Evolutionary conservation across 2,797 vertebrate genomes (phyloP).

Genomic region (Caiman crocodilus): DNA sequence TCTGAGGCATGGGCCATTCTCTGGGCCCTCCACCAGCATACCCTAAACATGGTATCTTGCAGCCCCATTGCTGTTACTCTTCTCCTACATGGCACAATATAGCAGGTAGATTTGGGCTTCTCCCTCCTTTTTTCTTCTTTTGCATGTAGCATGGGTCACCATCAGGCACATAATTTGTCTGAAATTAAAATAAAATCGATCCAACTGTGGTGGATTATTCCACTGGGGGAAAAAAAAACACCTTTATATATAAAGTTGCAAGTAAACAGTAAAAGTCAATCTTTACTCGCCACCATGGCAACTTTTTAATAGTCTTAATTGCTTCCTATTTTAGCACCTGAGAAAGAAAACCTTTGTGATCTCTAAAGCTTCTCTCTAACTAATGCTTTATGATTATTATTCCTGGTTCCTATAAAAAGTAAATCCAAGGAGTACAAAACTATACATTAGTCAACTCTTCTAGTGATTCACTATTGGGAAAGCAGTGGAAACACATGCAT

Average conservation of each 20-base stretch:
- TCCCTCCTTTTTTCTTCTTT: too few species aligned
- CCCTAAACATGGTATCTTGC: neutral
- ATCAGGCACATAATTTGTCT: neutral
- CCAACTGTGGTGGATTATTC: neutral
- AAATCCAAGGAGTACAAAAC: neutral
- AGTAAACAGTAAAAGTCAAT: neutral
- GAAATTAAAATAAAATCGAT: neutral
- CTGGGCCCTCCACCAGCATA: neutral
- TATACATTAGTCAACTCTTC: rapidly evolving
- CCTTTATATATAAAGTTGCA: neutral
- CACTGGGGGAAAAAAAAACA: neutral
- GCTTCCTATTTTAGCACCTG: slow-evolving; percentile 34
- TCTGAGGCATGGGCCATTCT: neutral
- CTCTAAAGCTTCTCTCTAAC: neutral
- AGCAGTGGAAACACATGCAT: neutral
- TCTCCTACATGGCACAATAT: neutral
- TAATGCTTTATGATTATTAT: neutral
- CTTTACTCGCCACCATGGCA: slow-evolving; percentile 40
- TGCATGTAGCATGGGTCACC: neutral
- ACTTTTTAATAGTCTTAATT: slow-evolving; percentile 50
- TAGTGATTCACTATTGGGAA: neutral
- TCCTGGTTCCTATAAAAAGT: neutral
- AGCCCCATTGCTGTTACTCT: too few species aligned
- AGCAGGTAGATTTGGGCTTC: neutral
- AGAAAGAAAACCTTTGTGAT: slow-evolving; percentile 19